Evolutionary conservation across 2,888 invertebrate genomes (phyloP).

Genomic region (Lathronympha strigana): DNA sequence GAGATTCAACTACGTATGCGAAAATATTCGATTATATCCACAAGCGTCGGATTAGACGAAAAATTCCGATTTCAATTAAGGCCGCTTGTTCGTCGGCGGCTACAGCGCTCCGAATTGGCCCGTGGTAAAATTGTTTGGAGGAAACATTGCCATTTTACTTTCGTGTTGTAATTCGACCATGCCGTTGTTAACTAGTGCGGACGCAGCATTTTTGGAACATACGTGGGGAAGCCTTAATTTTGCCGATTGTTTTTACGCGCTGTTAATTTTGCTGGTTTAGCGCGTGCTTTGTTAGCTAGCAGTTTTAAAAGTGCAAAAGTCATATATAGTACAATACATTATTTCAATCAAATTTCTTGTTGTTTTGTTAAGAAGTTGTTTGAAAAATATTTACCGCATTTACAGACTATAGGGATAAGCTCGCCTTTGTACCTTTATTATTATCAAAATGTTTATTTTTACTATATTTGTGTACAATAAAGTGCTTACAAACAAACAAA

Average conservation of each 20-base stretch:
- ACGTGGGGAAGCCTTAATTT: constrained; percentile 63
- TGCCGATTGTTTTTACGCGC: constrained; percentile 51
- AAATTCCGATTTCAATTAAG: constrained; percentile 79
- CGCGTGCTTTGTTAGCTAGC: constrained; percentile 10
- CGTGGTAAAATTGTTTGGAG: constrained; percentile 44
- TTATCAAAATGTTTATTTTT: too few species aligned
- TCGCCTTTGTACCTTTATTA: too few species aligned
- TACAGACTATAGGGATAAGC: too few species aligned
- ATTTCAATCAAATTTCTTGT: too few species aligned
- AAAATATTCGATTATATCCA: constrained; percentile 54
- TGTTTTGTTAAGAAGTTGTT: too few species aligned
- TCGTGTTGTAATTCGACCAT: constrained; percentile 61
- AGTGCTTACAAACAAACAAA: too few species aligned
- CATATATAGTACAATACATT: neutral
- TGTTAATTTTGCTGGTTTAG: constrained; percentile 35
- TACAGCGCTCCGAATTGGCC: constrained; percentile 65
- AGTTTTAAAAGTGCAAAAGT: neutral
- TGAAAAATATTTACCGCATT: too few species aligned
- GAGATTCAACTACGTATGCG: constrained; percentile 33
- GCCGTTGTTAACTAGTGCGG: constrained; percentile 62
- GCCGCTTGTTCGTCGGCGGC: constrained; percentile 66
- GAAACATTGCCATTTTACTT: constrained; percentile 62
- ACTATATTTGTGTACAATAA: too few species aligned
- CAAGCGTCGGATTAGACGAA: constrained; percentile 62
- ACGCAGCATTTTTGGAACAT: constrained; percentile 64